Percentiles rank a stretch among this genome's conserved stretches.
These are phyloP conservation scores for Cercopithecus hamlyni DNA, from an alignment of 2,797 vertebrate genomes.

Conservation along the genomic window DNA sequence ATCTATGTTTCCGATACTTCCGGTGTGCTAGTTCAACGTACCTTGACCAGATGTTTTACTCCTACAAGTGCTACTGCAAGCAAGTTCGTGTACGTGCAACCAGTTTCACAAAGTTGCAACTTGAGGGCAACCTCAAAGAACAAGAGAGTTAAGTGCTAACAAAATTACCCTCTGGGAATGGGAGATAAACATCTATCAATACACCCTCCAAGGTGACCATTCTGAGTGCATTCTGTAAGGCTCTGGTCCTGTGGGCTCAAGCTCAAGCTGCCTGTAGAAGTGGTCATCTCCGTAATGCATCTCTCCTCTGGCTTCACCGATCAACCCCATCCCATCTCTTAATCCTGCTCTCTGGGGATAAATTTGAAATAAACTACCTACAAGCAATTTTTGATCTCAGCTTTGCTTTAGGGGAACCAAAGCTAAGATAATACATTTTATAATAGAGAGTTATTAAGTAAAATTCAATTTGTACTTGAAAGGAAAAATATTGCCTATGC, in stretches of 20 bases:
- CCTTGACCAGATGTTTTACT: not conserved
- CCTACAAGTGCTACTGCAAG: fast-evolving
- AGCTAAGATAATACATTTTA: not conserved
- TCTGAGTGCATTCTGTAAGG: not conserved
- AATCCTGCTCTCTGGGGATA: not conserved
- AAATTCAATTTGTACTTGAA: not conserved
- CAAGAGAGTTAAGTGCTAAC: not conserved
- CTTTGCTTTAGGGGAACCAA: not conserved
- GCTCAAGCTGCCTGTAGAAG: not conserved
- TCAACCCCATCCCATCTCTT: fast-evolving
- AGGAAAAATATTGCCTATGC: not conserved
- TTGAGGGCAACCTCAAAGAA: not conserved
- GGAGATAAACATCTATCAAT: not conserved
- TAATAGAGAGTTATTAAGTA: not conserved
- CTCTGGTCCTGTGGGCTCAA: not conserved
- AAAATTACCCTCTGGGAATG: too few species aligned
- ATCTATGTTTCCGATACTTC: not conserved
- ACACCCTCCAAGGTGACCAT: not conserved
- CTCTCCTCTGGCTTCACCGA: not conserved
- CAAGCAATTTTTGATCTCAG: not conserved
- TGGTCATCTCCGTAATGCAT: not conserved
- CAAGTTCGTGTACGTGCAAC: not conserved
- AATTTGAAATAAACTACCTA: not conserved
- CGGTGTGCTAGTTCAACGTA: not conserved
- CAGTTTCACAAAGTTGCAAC: not conserved